These are phyloP conservation scores for Acropternis orthonyx DNA, from an alignment of 2,797 vertebrate genomes.

Conservation along the genomic window DNA sequence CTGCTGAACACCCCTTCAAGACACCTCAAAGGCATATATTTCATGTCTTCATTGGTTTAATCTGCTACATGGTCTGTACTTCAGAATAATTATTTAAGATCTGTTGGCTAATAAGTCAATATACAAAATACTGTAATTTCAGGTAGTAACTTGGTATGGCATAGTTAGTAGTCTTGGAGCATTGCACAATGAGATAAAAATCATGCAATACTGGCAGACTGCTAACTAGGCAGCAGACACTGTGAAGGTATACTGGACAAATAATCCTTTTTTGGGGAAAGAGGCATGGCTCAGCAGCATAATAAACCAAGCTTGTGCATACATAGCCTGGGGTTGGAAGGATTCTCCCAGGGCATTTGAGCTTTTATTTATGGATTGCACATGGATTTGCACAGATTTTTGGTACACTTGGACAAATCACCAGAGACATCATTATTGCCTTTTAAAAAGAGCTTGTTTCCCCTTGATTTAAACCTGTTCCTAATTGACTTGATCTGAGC, in stretches of 20 bases:
- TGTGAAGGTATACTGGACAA: not conserved
- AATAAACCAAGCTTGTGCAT: not conserved
- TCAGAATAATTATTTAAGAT: conserved; percentile 22
- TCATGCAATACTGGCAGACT: not conserved
- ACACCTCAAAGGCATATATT: not conserved
- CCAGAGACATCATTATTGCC: not conserved
- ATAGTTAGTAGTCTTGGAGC: not conserved
- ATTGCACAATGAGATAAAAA: not conserved
- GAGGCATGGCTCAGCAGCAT: not conserved
- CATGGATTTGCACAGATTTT: conserved; percentile 17
- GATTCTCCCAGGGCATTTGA: not conserved
- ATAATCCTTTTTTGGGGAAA: not conserved
- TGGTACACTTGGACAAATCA: not conserved
- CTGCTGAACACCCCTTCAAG: not conserved
- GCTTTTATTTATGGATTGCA: conserved; percentile 4
- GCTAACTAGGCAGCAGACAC: not conserved
- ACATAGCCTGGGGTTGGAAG: not conserved
- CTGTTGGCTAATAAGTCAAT: not conserved
- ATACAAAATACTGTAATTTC: not conserved
- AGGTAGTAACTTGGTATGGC: not conserved
- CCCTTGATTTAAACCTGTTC: not conserved
- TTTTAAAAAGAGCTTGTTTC: conserved; percentile 20
- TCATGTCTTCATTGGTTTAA: not conserved
- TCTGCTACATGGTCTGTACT: not conserved
- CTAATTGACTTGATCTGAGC: conserved; percentile 7